Evolutionary conservation across 2,797 vertebrate genomes (phyloP), one percentile per base, ranked within the genome.

Genomic region (Heterohyrax brucei): DNA sequence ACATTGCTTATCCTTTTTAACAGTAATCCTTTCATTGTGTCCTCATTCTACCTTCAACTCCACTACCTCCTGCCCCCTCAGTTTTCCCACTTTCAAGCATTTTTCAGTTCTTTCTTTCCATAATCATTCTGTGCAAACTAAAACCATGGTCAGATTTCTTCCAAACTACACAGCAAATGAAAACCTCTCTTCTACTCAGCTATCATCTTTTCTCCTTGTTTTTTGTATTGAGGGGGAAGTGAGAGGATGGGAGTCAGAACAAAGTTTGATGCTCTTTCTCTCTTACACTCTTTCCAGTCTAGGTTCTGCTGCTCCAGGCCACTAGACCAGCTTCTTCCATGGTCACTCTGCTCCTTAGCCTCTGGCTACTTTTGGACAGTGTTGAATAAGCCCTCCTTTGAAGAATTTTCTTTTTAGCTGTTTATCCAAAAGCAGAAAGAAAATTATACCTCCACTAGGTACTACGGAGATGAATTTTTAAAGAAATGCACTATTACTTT

Each of bases 401-500:
- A 70, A 8, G 76, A 9, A 7, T 78, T 75, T 78, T 26, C 56
- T 86, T 46, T 89, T 87, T 56, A 64, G 73, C 44, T 88, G 44
- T 26, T 64, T 87, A 83, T 62, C 9, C 59, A 80, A 85, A 94
- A 66, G 13, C 46, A 91, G 26, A 89, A 66, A 82, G 59, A 80
- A 83, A 75, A 68, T 56, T 30, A 2, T 77, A 90, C 80, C 46
- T 77, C 46, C 39, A 90, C 53, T 76, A 89, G 82, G 80, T 70
- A 66, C 72, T 84, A 28, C 10, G 72, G 33, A 93, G 26, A 90
- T 30, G 1, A 85, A 70, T 95, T 62, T 91, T 82, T 59, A 28
- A 79, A 91, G 82, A 79, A 70, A 53, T 33, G 16, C 44, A 70
- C 14, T 83, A 44, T 79, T 76, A 85, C 64, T 91, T 92, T 91